Evolutionary conservation across 2,113 vertebrate species (phyloP).

Genomic region (Furnarius figulus): DNA sequence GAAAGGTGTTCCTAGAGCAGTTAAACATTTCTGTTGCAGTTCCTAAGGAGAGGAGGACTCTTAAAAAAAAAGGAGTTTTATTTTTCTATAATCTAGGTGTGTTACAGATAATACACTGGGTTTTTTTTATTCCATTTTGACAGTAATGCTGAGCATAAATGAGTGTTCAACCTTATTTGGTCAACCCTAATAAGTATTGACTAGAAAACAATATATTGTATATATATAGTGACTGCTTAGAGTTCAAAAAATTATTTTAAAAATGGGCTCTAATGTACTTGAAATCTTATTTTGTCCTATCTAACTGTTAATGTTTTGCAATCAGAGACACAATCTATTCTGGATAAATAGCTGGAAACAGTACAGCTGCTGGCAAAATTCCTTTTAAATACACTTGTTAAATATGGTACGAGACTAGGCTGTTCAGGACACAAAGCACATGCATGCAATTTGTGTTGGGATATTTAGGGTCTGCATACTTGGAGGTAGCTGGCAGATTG

Average conservation of each 20-base stretch:
- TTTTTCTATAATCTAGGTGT: conserved; percentile 11
- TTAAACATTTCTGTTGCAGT: background rate
- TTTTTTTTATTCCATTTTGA: background rate
- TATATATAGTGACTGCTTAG: conserved; percentile 31
- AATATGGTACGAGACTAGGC: background rate
- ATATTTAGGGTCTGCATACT: background rate
- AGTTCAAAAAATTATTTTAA: conserved; percentile 9
- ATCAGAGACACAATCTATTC: background rate
- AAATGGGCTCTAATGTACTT: background rate
- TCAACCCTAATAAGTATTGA: conserved; percentile 5
- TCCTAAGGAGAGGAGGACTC: background rate
- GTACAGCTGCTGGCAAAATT: background rate
- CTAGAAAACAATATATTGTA: background rate
- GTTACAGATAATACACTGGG: background rate
- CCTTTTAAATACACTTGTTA: background rate
- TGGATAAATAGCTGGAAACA: background rate
- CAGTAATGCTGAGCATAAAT: background rate
- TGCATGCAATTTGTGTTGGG: background rate
- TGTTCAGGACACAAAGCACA: conserved; percentile 1
- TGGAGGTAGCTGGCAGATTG: background rate
- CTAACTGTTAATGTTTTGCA: conserved; percentile 18
- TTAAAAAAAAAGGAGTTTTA: background rate
- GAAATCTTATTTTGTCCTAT: conserved; percentile 22
- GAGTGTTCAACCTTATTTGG: conserved; percentile 22
- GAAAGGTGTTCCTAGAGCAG: conserved; percentile 34